Percentiles rank a stretch among this genome's conserved stretches.
phyloP scores from a whole-genome alignment of 2,888 invertebrate species.

The Xestia rhomboidea region DNA sequence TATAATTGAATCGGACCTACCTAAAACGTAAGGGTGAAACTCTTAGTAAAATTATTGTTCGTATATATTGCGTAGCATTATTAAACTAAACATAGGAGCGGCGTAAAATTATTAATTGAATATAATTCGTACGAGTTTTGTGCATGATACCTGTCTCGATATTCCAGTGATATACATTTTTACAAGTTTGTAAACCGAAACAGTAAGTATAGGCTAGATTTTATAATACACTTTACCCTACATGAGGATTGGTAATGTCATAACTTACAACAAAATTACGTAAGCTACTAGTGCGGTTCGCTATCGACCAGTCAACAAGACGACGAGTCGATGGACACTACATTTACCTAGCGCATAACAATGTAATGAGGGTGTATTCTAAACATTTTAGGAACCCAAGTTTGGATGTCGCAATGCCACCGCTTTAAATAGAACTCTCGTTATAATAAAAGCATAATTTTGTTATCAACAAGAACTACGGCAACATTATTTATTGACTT shows the following conservation, averaged over 20 bases:
- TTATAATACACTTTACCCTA: constrained; percentile 85
- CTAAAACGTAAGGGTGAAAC: constrained; percentile 84
- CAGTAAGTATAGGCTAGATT: constrained; percentile 82
- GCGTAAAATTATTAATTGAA: constrained; percentile 67
- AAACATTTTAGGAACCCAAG: constrained; percentile 81
- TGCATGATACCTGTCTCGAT: constrained; percentile 85
- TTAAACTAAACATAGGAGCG: constrained; percentile 66
- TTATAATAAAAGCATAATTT: constrained; percentile 87
- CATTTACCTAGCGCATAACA: constrained; percentile 60
- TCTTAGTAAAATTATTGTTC: constrained; percentile 84
- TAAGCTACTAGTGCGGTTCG: constrained; percentile 80
- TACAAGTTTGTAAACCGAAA: constrained; percentile 83
- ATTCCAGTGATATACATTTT: constrained; percentile 84
- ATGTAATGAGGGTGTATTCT: constrained; percentile 55
- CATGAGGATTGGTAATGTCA: constrained; percentile 82
- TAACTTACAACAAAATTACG: constrained; percentile 82
- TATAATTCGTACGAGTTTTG: constrained; percentile 85
- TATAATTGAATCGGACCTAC: constrained; percentile 89
- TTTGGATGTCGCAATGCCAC: constrained; percentile 77
- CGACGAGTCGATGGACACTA: constrained; percentile 68
- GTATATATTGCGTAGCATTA: constrained; percentile 82
- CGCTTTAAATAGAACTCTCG: constrained; percentile 86
- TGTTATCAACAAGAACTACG: constrained; percentile 86
- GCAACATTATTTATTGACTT: constrained; percentile 86
- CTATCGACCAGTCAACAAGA: constrained; percentile 54